Evolutionary conservation across 2,888 invertebrate species (phyloP).

Genomic region (Sepiola atlantica): DNA sequence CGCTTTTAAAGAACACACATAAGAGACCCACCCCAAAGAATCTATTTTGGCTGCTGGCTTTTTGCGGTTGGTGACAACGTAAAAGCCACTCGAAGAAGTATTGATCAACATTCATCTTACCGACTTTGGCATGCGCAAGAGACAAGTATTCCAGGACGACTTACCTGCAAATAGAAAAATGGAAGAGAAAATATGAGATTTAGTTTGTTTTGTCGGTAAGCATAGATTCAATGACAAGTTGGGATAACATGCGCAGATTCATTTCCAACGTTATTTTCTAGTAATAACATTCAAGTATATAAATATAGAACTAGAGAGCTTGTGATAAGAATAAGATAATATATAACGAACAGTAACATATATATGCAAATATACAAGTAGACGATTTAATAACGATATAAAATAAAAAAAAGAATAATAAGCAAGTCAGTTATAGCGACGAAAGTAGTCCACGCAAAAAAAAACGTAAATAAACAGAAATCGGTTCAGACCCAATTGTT

Average conservation of each 20-base stretch:
- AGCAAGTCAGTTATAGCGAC: too few species aligned
- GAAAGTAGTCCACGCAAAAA: too few species aligned
- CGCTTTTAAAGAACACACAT: not conserved
- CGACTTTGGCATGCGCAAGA: not conserved
- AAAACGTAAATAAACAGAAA: too few species aligned
- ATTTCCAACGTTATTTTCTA: not conserved
- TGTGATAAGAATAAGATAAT: too few species aligned
- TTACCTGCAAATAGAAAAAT: not conserved
- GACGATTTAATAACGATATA: too few species aligned
- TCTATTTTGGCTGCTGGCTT: not conserved
- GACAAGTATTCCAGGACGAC: not conserved
- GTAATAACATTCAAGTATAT: not conserved
- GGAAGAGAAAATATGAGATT: not conserved
- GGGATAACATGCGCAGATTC: not conserved
- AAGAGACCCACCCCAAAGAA: not conserved
- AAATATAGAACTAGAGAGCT: too few species aligned
- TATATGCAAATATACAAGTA: too few species aligned
- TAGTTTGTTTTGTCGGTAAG: not conserved
- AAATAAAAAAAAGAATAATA: too few species aligned
- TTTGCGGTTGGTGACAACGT: not conserved
- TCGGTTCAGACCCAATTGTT: too few species aligned
- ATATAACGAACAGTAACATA: too few species aligned
- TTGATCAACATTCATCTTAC: not conserved
- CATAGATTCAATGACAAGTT: not conserved
- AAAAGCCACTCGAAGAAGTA: not conserved